Percentiles rank a stretch among this genome's conserved stretches.
Conservation (phyloP, 1,140 invertebrate genomes). For the Cephus cinctus region DNA sequence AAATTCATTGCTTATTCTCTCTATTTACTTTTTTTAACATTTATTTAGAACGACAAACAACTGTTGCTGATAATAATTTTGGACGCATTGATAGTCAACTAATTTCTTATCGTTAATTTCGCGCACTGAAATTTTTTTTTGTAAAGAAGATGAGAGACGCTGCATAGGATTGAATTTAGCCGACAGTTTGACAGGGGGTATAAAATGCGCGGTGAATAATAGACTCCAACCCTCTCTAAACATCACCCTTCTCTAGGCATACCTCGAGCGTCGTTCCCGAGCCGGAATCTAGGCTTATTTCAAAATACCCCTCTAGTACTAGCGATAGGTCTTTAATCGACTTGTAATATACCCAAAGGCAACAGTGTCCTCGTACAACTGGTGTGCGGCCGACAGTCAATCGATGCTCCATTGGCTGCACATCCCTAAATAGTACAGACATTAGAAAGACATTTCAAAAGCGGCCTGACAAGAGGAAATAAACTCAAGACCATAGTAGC, state of each 20-base stretch:
- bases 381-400: slow-evolving; percentile 3
- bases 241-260: slow-evolving; percentile 42
- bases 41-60: no score
- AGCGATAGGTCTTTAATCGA: slow-evolving; percentile 27
- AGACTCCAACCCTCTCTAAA: slow-evolving; percentile 52
- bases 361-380: slow-evolving; percentile 18
- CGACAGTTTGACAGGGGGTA: slow-evolving; percentile 51
- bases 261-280: slow-evolving; percentile 30
- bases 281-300: slow-evolving; percentile 35
- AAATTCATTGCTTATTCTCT: no score
- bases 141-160: slow-evolving; percentile 50
- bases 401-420: no score
- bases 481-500: no score
- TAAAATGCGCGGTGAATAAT: slow-evolving; percentile 55
- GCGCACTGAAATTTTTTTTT: no score
- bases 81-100: no score
- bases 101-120: no score
- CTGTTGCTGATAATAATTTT: no score
- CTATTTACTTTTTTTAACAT: no score
- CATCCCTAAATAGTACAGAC: no score
- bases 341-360: slow-evolving; percentile 28
- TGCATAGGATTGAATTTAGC: slow-evolving; percentile 49
- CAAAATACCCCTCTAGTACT: slow-evolving; percentile 7
- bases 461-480: no score
- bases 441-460: no score